phyloP scores from a whole-genome alignment of 2,888 invertebrate genomes.

The Rhabditoides inermis region DNA sequence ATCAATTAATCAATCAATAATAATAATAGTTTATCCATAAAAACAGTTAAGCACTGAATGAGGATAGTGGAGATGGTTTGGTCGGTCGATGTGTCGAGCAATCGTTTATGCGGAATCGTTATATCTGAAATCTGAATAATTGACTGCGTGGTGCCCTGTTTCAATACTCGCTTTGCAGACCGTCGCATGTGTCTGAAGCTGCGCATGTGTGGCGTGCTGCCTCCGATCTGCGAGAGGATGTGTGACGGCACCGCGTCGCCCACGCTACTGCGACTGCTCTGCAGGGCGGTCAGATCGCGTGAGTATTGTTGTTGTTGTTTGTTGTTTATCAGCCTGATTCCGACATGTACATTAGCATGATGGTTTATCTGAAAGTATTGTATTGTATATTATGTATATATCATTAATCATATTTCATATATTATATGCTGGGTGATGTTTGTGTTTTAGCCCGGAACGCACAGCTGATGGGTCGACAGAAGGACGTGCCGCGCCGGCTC shows the following conservation, averaged over 20 bases:
- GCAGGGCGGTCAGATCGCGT: constrained; percentile 10
- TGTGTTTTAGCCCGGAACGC: constrained; percentile 36
- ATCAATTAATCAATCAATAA: not conserved
- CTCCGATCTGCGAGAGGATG: constrained; percentile 7
- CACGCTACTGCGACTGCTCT: constrained; percentile 6
- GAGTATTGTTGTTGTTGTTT: not conserved
- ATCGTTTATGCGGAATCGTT: no score
- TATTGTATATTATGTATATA: no score
- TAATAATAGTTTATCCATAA: no score
- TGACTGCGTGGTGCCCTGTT: not conserved
- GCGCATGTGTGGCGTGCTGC: constrained; percentile 34
- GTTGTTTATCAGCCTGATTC: constrained; percentile 2
- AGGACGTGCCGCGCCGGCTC: constrained; percentile 12
- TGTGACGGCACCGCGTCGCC: not conserved
- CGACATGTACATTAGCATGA: not conserved
- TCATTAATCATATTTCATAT: no score
- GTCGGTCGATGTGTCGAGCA: not conserved
- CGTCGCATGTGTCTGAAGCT: constrained; percentile 33
- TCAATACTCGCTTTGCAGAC: constrained; percentile 22
- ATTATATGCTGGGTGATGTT: no score
- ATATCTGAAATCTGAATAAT: no score
- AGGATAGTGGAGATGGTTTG: constrained; percentile 4
- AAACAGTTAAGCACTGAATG: no score
- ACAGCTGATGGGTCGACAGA: constrained; percentile 30
- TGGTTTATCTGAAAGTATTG: no score